phyloP scores from a whole-genome alignment of 2,113 vertebrate genomes.

The Ceyx margarethae region DNA sequence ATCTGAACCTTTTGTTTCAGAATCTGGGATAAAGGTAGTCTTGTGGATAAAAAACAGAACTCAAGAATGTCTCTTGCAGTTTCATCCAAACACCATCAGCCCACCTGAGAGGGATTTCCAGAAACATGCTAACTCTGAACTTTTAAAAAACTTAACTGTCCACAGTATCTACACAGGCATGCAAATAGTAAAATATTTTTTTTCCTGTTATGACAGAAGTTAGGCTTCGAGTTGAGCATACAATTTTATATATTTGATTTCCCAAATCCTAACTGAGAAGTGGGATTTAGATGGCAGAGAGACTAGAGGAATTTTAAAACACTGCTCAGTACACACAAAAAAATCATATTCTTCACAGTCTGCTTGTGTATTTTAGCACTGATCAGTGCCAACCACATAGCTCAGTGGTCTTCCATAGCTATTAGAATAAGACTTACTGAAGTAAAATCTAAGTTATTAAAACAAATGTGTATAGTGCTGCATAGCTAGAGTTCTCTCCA shows the following conservation, averaged over 20 bases:
- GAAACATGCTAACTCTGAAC: not conserved
- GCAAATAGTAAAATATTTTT: not conserved
- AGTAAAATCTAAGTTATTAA: not conserved
- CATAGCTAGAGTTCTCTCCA: not conserved
- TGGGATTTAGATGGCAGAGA: not conserved
- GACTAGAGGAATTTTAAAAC: not conserved
- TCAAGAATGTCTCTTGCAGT: not conserved
- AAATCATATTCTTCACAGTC: not conserved
- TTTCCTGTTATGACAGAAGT: not conserved
- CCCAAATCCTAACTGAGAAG: not conserved
- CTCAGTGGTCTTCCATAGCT: not conserved
- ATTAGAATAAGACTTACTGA: not conserved
- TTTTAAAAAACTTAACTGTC: not conserved
- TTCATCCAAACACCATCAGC: not conserved
- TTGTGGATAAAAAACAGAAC: not conserved
- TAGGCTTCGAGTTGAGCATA: not conserved
- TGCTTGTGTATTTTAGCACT: not conserved
- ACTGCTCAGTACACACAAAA: not conserved
- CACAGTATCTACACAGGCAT: not conserved
- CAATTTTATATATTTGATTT: not conserved
- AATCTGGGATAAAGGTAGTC: not conserved
- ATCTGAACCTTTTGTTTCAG: not conserved
- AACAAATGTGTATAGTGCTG: not conserved
- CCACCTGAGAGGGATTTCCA: not conserved
- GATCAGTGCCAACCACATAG: not conserved